Evolutionary conservation across 2,113 vertebrate genomes (phyloP).

Genomic region (Actenoides hombroni): DNA sequence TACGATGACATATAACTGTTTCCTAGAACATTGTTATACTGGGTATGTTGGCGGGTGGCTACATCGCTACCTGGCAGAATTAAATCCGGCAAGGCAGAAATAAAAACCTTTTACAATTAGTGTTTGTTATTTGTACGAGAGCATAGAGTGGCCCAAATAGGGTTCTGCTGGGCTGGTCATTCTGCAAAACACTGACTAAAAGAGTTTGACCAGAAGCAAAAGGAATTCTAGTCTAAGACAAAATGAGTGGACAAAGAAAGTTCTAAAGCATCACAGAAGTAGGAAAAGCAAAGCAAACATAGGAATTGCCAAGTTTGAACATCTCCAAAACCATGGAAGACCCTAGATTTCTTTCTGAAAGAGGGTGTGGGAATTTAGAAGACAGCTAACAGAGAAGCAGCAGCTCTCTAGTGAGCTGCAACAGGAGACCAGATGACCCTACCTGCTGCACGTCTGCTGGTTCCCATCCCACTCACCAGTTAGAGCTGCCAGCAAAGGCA

Average conservation of each 20-base stretch:
- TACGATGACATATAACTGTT: background rate
- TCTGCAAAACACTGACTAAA: background rate
- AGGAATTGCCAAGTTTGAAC: background rate
- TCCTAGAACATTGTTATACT: background rate
- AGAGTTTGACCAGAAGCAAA: background rate
- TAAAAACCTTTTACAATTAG: background rate
- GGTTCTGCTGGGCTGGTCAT: background rate
- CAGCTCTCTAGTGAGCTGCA: background rate
- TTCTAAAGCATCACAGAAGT: background rate
- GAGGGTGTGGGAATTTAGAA: background rate
- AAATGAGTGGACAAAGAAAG: background rate
- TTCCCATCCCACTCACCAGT: background rate
- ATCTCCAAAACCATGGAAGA: background rate
- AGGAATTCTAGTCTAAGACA: background rate
- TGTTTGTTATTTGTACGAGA: background rate
- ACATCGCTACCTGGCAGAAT: background rate
- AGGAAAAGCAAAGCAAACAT: background rate
- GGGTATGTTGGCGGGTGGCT: background rate
- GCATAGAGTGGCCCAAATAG: too few relatives aligned
- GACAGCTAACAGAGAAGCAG: background rate
- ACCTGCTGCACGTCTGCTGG: background rate
- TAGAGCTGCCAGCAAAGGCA: background rate
- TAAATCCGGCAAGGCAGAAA: background rate
- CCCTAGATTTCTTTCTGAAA: background rate
- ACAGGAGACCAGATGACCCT: background rate